Percentiles rank a stretch among this genome's conserved stretches.
phyloP scores from a whole-genome alignment of 1,140 invertebrate species.

The Ips typographus region DNA sequence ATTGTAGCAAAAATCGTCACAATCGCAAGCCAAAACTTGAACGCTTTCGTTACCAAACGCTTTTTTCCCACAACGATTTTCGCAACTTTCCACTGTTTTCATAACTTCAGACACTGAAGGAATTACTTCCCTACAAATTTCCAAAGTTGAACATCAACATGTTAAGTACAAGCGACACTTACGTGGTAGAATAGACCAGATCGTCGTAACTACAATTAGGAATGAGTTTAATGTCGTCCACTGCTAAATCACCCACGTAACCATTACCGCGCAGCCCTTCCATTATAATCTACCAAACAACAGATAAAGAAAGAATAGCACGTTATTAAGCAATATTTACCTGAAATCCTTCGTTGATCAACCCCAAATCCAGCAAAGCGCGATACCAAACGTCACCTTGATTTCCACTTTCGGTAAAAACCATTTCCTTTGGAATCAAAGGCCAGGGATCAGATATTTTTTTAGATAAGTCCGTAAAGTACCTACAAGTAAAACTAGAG shows the following conservation, averaged over 20 bases:
- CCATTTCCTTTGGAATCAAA: conserved; percentile 44
- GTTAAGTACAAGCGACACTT: conserved; percentile 16
- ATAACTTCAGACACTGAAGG: conserved; percentile 20
- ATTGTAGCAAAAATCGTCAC: conserved; percentile 44
- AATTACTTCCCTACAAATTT: conserved; percentile 13
- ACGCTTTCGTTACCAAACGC: conserved; percentile 13
- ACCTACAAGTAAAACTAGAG: conserved; percentile 49
- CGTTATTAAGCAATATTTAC: conserved; percentile 49
- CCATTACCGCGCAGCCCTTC: conserved; percentile 66
- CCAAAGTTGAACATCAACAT: not conserved
- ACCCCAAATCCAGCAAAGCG: conserved; percentile 57
- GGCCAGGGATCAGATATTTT: conserved; percentile 52
- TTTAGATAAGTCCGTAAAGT: conserved; percentile 64
- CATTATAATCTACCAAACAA: conserved; percentile 63
- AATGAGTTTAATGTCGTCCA: conserved; percentile 66
- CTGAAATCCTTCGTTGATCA: conserved; percentile 62
- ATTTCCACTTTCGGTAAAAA: conserved; percentile 65
- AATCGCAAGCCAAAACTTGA: conserved; percentile 40
- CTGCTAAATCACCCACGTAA: conserved; percentile 72
- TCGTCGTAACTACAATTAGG: conserved; percentile 41
- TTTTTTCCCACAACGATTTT: conserved; percentile 39
- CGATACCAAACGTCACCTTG: conserved; percentile 71
- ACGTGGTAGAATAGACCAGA: conserved; percentile 38
- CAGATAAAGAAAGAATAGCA: conserved; percentile 1
- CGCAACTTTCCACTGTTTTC: conserved; percentile 42